Evolutionary conservation across 1,140 invertebrate genomes (phyloP).

Genomic region (Chrysoperla carnea): DNA sequence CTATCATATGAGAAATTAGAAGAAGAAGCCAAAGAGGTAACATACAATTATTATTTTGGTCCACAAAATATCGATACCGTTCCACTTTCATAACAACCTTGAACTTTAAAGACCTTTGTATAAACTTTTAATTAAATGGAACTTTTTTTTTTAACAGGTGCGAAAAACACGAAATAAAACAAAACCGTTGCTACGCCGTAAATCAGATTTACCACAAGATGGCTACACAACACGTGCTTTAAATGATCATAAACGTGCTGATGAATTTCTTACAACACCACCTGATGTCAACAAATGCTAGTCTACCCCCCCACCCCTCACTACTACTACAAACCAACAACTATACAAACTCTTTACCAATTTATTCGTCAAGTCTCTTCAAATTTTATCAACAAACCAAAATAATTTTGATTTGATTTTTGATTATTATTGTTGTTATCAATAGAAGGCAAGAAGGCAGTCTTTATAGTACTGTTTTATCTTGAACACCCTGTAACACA

Average conservation of each 20-base stretch:
- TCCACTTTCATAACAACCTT: too few relatives aligned
- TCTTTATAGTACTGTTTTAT: too few relatives aligned
- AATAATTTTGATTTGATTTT: too few relatives aligned
- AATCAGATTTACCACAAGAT: constrained; percentile 88
- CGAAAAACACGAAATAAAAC: constrained; percentile 41
- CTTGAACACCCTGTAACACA: too few relatives aligned
- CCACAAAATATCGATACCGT: constrained; percentile 11
- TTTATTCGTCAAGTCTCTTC: too few relatives aligned
- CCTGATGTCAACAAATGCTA: constrained; percentile 74
- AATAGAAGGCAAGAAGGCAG: too few relatives aligned
- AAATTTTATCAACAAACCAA: too few relatives aligned
- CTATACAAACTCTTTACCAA: too few relatives aligned
- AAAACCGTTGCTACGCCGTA: constrained; percentile 77
- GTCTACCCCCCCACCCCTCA: constrained; percentile 16
- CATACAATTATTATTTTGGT: too few relatives aligned
- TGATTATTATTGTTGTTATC: too few relatives aligned
- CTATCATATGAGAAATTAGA: constrained; percentile 61
- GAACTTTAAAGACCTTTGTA: neutral
- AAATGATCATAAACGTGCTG: constrained; percentile 79
- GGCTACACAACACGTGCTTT: constrained; percentile 75
- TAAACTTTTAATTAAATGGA: neutral
- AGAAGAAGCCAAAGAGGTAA: constrained; percentile 63
- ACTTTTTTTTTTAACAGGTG: neutral
- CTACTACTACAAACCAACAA: too few relatives aligned
- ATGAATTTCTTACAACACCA: constrained; percentile 68